phyloP scores from a whole-genome alignment of 2,888 invertebrate species.

The Epirrita christyi region DNA sequence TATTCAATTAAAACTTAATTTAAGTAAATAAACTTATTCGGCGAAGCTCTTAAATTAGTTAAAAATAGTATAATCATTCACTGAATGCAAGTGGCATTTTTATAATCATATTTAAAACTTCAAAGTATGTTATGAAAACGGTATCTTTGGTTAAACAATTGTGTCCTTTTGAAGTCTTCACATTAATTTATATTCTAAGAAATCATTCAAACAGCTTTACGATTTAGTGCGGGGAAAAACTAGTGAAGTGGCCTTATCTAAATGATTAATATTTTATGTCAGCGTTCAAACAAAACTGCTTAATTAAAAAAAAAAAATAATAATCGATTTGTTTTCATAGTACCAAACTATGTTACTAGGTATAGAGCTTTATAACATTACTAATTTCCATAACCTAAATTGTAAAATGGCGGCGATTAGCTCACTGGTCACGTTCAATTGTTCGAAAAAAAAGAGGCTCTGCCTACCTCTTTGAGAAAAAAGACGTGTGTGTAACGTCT shows the following conservation, averaged over 20 bases:
- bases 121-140: slow-evolving; percentile 37
- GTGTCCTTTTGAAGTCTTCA: slow-evolving; percentile 66
- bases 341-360: too few species aligned
- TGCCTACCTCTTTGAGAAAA: too few species aligned
- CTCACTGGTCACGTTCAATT: too few species aligned
- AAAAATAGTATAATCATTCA: slow-evolving; percentile 5
- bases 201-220: slow-evolving; percentile 68
- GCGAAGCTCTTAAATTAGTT: slow-evolving; percentile 12
- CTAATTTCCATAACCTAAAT: too few species aligned
- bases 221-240: neutral
- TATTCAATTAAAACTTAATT: slow-evolving; percentile 20
- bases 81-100: slow-evolving; percentile 11
- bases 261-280: too few species aligned
- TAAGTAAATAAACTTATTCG: slow-evolving; percentile 10
- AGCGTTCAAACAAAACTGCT: too few species aligned
- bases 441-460: too few species aligned
- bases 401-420: too few species aligned
- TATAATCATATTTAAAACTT: slow-evolving; percentile 28
- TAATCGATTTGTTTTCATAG: too few species aligned
- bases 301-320: too few species aligned
- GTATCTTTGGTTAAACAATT: slow-evolving; percentile 48
- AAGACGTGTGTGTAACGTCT: too few species aligned
- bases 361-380: too few species aligned
- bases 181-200: slow-evolving; percentile 62
- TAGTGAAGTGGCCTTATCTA: neutral